Evolutionary conservation across 2,797 vertebrate genomes (phyloP), one percentile per base, ranked within the genome.

Genomic region (Todus mexicanus): DNA sequence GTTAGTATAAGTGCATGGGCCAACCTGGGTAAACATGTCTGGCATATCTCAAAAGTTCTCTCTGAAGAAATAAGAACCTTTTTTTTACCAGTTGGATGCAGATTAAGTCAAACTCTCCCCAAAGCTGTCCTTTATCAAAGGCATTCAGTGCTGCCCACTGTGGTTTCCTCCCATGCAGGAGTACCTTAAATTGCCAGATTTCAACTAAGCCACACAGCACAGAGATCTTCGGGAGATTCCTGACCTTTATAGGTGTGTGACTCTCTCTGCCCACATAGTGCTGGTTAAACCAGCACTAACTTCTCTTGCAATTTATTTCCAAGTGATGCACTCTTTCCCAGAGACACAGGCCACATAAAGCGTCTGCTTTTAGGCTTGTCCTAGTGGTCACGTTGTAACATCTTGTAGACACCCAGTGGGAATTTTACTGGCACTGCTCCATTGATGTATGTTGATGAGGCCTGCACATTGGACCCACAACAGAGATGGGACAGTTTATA

Each of bases 401-500:
- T 1, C 1, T 1, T 61, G 42, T 6, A 83, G n/a, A 48, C 15
- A 79, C 15, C 6, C 43, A 59, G 54, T 7, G 22, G 59, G 71
- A 86, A 86, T 86, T 81, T 82, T 47, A 79, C 27, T 87, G 64
- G 77, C 74, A 70, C 66, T 40, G 60, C 40, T 87, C 66, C 76
- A 43, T 6, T 0, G 0, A 18, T 20, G 60, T 38, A 40, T 43
- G 94, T 86, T 63, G 51, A 5, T 54, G 84, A 68, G 40, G 73
- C 35, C 48, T 70, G 66, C 60, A 72, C 35, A 50, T 15, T 70
- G 85, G 45, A 86, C 48, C 53, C 94, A 95, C 51, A 89, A 89
- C 53, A 88, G 43, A 84, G 66, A 90, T 20, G 45, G n/a, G 71
- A 48, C 56, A 90, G 83, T 89, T 92, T 86, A 73, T 87, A 89